Percentiles rank a stretch among this genome's conserved stretches.
These are phyloP conservation scores for Brassicogethes aeneus DNA, from an alignment of 2,888 invertebrate genomes.

Conservation along the genomic window DNA sequence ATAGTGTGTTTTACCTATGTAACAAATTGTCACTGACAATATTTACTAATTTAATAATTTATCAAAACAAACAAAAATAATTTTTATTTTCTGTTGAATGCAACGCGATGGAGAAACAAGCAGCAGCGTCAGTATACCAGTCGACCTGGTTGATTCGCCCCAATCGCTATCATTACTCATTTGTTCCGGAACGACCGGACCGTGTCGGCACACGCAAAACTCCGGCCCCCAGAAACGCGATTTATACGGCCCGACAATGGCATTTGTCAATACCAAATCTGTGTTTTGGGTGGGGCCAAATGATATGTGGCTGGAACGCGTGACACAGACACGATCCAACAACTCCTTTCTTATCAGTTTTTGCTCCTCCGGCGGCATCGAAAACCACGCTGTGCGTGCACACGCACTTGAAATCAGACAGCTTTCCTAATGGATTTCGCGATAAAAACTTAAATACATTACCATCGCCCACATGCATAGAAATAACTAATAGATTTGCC, in stretches of 20 bases:
- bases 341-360: too few relatives aligned
- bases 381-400: slow-evolving; percentile 18
- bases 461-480: too few relatives aligned
- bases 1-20: too few relatives aligned
- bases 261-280: slow-evolving; percentile 39
- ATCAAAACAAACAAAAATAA: too few relatives aligned
- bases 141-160: slow-evolving; percentile 7
- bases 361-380: too few relatives aligned
- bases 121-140: too few relatives aligned
- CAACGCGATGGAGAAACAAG: background rate
- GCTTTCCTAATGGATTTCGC: slow-evolving; percentile 25
- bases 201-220: slow-evolving; percentile 38
- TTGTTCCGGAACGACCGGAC: slow-evolving; percentile 35
- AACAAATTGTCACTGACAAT: too few relatives aligned
- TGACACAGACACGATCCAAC: too few relatives aligned
- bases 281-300: slow-evolving; percentile 26
- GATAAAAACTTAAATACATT: slow-evolving; percentile 19
- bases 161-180: slow-evolving; percentile 33
- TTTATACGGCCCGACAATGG: slow-evolving; percentile 36
- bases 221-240: slow-evolving; percentile 32
- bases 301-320: slow-evolving; percentile 1
- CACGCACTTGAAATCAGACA: slow-evolving; percentile 16
- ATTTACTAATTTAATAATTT: too few relatives aligned
- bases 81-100: slow-evolving; percentile 5
- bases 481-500: too few relatives aligned